Conservation (phyloP, 2,888 invertebrate species). For the Agriopis aurantiaria region DNA sequence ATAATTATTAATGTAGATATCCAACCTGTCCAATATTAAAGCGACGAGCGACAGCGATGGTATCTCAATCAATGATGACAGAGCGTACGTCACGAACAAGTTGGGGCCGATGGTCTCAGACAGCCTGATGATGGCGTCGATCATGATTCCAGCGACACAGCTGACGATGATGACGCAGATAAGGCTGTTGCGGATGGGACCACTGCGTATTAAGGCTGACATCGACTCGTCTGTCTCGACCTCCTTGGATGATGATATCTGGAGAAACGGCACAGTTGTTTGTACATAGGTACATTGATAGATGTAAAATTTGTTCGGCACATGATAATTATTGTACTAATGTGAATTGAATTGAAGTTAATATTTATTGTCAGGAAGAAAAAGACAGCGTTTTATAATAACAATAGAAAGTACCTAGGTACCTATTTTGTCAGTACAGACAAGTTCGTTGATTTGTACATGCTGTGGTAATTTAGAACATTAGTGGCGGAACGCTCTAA, state of each 20-base stretch:
- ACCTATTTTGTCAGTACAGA: background rate
- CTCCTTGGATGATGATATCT: conserved; percentile 50
- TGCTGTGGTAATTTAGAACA: too few species aligned
- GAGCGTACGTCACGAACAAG: conserved; percentile 68
- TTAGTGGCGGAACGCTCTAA: too few species aligned
- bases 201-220: conserved; percentile 52
- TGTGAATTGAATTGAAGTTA: too few species aligned
- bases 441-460: background rate
- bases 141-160: conserved; percentile 59
- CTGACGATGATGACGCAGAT: conserved; percentile 55
- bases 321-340: too few species aligned
- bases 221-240: conserved; percentile 57
- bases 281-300: too few species aligned
- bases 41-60: conserved; percentile 53
- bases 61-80: conserved; percentile 66
- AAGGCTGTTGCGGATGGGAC: conserved; percentile 56
- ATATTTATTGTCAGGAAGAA: background rate
- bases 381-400: background rate
- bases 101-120: conserved; percentile 68
- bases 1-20: background rate
- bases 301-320: too few species aligned
- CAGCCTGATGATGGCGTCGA: conserved; percentile 67
- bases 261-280: conserved; percentile 6
- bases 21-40: conserved; percentile 49
- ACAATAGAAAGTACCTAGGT: background rate